These are phyloP conservation scores for Nebria ingens DNA, from an alignment of 1,140 invertebrate genomes.

Conservation along the genomic window DNA sequence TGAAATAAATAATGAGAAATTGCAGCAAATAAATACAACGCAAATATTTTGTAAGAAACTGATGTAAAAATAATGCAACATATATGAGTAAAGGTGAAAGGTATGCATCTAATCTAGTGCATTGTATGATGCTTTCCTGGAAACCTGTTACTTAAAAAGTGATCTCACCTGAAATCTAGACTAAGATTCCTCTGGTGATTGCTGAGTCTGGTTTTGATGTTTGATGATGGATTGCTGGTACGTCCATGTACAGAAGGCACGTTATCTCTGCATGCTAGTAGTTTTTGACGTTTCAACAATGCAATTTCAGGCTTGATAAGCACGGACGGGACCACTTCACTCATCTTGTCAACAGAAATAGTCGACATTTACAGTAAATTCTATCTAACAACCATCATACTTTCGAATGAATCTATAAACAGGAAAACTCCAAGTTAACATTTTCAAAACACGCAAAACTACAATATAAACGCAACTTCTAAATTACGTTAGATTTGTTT, in stretches of 20 bases:
- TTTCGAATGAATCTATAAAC: not conserved
- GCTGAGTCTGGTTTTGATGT: slow-evolving; percentile 46
- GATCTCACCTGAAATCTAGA: slow-evolving; percentile 67
- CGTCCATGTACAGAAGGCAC: slow-evolving; percentile 52
- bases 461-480: not conserved
- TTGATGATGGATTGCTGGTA: slow-evolving; percentile 37
- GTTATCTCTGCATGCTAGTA: slow-evolving; percentile 9
- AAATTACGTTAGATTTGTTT: too few species aligned
- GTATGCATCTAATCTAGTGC: too few species aligned
- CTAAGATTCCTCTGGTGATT: slow-evolving; percentile 69
- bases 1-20: too few species aligned
- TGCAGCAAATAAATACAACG: slow-evolving; percentile 64
- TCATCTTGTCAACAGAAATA: not conserved
- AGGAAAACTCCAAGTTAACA: not conserved
- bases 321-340: not conserved
- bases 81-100: too few species aligned
- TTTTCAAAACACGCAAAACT: not conserved
- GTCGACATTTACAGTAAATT: not conserved
- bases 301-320: not conserved
- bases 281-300: slow-evolving; percentile 6
- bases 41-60: too few species aligned
- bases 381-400: not conserved
- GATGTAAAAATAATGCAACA: too few species aligned
- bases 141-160: too few species aligned
- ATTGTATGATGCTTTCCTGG: too few species aligned